Evolutionary conservation across 2,888 invertebrate species (phyloP).

Genomic region (Priocnemis perturbator): DNA sequence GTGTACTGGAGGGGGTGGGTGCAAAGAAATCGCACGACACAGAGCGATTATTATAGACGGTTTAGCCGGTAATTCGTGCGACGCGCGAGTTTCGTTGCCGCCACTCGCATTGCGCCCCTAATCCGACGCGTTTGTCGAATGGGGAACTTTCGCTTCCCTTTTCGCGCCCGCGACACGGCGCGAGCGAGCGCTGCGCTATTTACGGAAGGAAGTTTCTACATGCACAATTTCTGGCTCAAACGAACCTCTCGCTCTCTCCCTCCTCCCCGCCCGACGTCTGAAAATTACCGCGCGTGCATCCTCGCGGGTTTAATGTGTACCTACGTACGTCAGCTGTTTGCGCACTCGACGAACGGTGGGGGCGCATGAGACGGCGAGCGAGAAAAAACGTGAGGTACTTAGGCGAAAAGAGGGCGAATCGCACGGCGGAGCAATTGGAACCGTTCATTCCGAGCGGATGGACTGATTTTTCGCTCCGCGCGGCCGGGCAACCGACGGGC

Average conservation of each 20-base stretch:
- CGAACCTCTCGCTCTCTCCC: background rate
- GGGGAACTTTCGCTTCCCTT: conserved; percentile 3
- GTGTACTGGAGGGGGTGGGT: too few relatives aligned
- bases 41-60: too few relatives aligned
- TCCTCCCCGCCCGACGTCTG: conserved; percentile 4
- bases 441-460: conserved; percentile 40
- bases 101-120: conserved; percentile 26
- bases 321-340: conserved; percentile 32
- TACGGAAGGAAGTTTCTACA: conserved; percentile 8
- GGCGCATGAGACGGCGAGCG: conserved; percentile 24
- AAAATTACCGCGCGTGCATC: conserved; percentile 17
- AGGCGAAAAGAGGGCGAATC: conserved; percentile 14
- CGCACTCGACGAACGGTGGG: conserved; percentile 27
- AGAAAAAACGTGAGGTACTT: too few relatives aligned
- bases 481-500: too few relatives aligned
- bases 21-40: too few relatives aligned
- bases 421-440: conserved; percentile 40
- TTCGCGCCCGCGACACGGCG: too few relatives aligned
- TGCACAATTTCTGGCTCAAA: conserved; percentile 1
- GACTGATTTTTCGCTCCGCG: conserved; percentile 45
- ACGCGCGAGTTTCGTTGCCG: conserved; percentile 3
- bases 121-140: conserved; percentile 10
- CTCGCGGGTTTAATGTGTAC: conserved; percentile 19
- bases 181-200: background rate
- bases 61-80: conserved; percentile 5